Evolutionary conservation across 1,140 invertebrate species (phyloP).

Genomic region (Schlechtendalia chinensis): DNA sequence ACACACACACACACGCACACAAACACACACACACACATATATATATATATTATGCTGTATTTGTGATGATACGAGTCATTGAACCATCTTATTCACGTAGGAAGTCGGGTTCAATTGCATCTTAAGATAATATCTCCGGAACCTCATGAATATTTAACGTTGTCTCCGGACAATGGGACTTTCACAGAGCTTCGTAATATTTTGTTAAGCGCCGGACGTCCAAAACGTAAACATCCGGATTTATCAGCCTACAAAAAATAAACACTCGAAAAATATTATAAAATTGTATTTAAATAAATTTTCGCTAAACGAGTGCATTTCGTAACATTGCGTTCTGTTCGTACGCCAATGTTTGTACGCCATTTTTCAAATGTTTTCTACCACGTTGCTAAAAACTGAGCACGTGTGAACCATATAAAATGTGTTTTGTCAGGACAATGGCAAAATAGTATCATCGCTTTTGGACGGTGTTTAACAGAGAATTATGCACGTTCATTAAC

Average conservation of each 20-base stretch:
- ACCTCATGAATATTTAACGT: not conserved
- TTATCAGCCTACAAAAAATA: not conserved
- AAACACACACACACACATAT: no score
- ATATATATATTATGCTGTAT: not conserved
- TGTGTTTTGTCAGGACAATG: not conserved
- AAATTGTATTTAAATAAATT: not conserved
- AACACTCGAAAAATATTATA: not conserved
- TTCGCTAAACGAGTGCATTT: not conserved
- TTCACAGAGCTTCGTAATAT: not conserved
- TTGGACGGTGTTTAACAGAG: not conserved
- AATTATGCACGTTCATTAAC: slow-evolving; percentile 15
- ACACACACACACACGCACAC: no score
- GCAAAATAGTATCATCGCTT: not conserved
- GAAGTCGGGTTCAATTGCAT: not conserved
- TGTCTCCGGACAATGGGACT: not conserved
- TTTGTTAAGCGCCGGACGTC: not conserved
- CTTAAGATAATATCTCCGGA: not conserved
- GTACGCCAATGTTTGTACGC: no score
- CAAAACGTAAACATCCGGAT: not conserved
- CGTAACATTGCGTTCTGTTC: not conserved
- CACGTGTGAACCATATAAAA: not conserved
- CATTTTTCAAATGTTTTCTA: not conserved
- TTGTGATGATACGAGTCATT: not conserved
- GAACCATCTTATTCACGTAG: not conserved
- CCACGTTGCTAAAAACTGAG: not conserved